phyloP scores from a whole-genome alignment of 2,797 vertebrate genomes.

The Acanthiza pusilla region DNA sequence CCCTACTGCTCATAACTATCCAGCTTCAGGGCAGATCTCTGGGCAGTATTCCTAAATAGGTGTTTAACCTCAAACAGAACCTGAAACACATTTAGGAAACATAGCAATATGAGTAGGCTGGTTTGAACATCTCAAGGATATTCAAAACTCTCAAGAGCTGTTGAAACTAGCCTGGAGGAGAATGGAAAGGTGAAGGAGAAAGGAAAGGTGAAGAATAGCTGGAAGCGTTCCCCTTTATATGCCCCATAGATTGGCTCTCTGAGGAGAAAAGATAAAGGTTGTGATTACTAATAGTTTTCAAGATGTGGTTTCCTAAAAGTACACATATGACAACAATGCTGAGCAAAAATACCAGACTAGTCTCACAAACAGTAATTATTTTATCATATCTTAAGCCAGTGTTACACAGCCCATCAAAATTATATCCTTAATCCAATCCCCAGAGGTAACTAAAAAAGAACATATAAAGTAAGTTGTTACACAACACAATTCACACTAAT shows the following conservation, averaged over 20 bases:
- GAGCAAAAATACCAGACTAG: background rate
- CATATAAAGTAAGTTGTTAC: background rate
- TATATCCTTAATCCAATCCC: background rate
- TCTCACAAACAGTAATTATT: background rate
- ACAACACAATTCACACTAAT: background rate
- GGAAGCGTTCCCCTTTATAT: background rate
- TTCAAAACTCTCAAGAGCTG: background rate
- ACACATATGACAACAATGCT: background rate
- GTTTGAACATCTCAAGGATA: background rate
- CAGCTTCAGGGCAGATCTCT: background rate
- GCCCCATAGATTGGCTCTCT: background rate
- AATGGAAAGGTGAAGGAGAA: background rate
- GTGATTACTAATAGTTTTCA: background rate
- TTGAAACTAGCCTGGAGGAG: background rate
- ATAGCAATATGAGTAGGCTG: fast-evolving
- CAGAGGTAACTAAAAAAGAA: background rate
- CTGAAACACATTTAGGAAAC: background rate
- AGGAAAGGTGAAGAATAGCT: background rate
- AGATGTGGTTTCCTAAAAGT: background rate
- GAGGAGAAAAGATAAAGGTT: background rate
- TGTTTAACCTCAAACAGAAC: background rate
- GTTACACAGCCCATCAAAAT: background rate
- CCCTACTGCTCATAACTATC: background rate
- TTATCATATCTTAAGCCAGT: background rate
- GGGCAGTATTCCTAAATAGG: background rate